Evolutionary conservation across 92 coral and sea anemone species (phyloP).

Genomic region (Heteractis magnifica): DNA sequence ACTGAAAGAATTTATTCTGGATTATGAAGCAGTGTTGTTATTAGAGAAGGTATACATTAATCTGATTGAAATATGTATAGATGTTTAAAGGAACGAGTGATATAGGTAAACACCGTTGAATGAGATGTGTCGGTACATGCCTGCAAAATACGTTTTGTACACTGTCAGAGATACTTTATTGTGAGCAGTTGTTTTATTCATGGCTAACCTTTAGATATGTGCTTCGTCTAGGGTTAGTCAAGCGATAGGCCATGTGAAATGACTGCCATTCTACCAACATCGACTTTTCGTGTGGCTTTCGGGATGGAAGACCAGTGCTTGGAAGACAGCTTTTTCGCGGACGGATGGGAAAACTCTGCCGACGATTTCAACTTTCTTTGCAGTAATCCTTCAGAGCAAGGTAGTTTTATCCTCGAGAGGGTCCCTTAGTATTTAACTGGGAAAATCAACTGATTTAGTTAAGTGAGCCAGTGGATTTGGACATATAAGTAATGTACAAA

Average conservation of each 20-base stretch:
- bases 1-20: slow-evolving; percentile 49
- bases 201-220: slow-evolving; percentile 34
- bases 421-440: not conserved
- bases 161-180: not conserved
- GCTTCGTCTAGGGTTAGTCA: slow-evolving; percentile 3
- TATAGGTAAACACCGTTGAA: not conserved
- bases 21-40: slow-evolving; percentile 64
- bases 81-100: not conserved
- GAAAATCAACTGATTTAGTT: not conserved
- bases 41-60: slow-evolving; percentile 59
- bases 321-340: slow-evolving; percentile 76
- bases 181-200: slow-evolving; percentile 14
- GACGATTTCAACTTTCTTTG: slow-evolving; percentile 86
- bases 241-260: slow-evolving; percentile 64
- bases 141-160: slow-evolving; percentile 1
- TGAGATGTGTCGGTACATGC: not conserved
- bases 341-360: slow-evolving; percentile 83
- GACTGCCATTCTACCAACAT: slow-evolving; percentile 81
- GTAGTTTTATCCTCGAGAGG: slow-evolving; percentile 1
- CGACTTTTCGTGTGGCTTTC: slow-evolving; percentile 64
- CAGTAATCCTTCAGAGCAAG: slow-evolving; percentile 68
- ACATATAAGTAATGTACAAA: not conserved
- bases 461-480: slow-evolving; percentile 4
- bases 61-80: slow-evolving; percentile 4
- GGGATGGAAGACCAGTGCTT: slow-evolving; percentile 87